Evolutionary conservation across 2,797 vertebrate genomes (phyloP).

Genomic region (Tinamus major): DNA sequence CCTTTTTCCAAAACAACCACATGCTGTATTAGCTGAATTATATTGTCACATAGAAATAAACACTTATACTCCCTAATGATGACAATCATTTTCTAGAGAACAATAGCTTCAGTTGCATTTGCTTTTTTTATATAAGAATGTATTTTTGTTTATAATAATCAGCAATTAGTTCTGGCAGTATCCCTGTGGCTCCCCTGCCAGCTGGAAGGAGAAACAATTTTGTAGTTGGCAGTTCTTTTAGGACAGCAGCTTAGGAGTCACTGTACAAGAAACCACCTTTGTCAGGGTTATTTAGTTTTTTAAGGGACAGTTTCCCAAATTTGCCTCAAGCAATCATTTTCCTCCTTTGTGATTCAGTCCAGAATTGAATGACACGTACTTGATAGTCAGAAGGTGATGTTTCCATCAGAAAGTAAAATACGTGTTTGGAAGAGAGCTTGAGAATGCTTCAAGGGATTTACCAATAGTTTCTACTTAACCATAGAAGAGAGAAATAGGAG

Average conservation of each 20-base stretch:
- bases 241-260: constrained; percentile 15
- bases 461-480: neutral
- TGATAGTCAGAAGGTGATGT: neutral
- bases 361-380: neutral
- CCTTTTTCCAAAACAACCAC: constrained; percentile 49
- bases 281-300: neutral
- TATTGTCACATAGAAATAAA: constrained; percentile 42
- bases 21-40: constrained; percentile 53
- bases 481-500: neutral
- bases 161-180: constrained; percentile 62
- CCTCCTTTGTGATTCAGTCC: neutral
- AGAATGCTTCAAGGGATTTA: neutral
- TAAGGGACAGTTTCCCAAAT: neutral
- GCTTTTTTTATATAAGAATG: neutral
- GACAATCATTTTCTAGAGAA: constrained; percentile 45
- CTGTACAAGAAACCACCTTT: neutral
- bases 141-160: constrained; percentile 59
- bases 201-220: constrained; percentile 51
- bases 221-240: constrained; percentile 39
- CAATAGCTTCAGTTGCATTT: constrained; percentile 47
- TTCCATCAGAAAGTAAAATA: neutral
- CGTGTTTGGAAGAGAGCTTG: neutral
- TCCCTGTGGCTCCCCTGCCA: constrained; percentile 23
- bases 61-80: constrained; percentile 38
- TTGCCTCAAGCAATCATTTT: neutral